Conservation (phyloP, 1,140 invertebrate genomes). For the Formica exsecta region DNA sequence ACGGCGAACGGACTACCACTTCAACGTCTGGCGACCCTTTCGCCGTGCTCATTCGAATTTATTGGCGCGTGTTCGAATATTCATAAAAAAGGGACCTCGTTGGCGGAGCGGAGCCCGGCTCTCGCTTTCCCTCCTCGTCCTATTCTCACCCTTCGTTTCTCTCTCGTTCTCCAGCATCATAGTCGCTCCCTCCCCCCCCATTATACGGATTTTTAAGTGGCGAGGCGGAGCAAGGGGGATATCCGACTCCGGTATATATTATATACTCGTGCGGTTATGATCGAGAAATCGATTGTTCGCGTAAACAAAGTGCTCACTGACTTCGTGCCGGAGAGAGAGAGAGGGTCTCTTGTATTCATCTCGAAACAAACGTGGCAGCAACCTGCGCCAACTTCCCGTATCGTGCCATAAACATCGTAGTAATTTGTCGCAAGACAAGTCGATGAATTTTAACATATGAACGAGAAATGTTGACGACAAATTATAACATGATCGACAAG, state of each 20-base stretch:
- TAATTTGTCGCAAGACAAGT: not conserved
- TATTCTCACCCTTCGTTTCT: not conserved
- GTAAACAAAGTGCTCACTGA: slow-evolving; percentile 83
- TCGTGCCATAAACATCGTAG: not conserved
- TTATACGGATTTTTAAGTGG: slow-evolving; percentile 73
- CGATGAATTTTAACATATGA: not conserved
- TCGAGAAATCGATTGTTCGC: slow-evolving; percentile 82
- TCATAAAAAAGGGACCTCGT: slow-evolving; percentile 81
- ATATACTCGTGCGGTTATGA: slow-evolving; percentile 73
- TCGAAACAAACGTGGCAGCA: not conserved
- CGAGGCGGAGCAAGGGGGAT: slow-evolving; percentile 58
- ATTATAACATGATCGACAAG: not conserved
- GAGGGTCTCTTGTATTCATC: slow-evolving; percentile 15
- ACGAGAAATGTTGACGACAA: not conserved
- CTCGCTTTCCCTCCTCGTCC: slow-evolving; percentile 39
- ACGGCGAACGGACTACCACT: slow-evolving; percentile 82
- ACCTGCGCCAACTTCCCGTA: not conserved
- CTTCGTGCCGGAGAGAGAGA: slow-evolving; percentile 64
- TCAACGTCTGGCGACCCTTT: slow-evolving; percentile 84
- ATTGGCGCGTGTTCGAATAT: slow-evolving; percentile 86
- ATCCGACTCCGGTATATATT: slow-evolving; percentile 26
- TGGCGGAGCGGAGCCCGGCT: slow-evolving; percentile 64
- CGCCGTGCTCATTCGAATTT: slow-evolving; percentile 85
- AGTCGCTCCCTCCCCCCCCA: slow-evolving; percentile 38
- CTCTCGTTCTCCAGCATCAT: slow-evolving; percentile 12